phyloP scores from a whole-genome alignment of 2,888 invertebrate species.

The Melitaea athalia region DNA sequence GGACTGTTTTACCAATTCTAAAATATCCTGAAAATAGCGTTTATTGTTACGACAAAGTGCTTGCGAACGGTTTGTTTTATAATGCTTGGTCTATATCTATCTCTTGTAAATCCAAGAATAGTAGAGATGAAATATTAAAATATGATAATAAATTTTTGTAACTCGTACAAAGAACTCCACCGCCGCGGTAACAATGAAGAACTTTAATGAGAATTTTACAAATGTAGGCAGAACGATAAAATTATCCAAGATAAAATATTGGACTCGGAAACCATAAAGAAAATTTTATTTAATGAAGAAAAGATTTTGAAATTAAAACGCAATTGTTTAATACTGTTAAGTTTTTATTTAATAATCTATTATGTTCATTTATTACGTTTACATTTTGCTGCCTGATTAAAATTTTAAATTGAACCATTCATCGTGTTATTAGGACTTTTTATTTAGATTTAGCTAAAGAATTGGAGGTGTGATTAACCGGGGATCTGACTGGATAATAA shows the following conservation, averaged over 20 bases:
- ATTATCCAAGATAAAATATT: conserved; percentile 71
- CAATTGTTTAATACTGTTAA: conserved; percentile 55
- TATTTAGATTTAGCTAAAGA: not conserved
- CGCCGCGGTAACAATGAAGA: conserved; percentile 36
- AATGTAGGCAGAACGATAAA: conserved; percentile 63
- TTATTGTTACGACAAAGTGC: not conserved
- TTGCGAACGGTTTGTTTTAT: not conserved
- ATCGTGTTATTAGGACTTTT: not conserved
- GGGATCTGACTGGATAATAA: not conserved
- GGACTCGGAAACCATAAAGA: conserved; percentile 73
- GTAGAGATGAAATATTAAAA: conserved; percentile 9
- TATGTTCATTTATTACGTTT: conserved; percentile 8
- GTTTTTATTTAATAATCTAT: conserved; percentile 30
- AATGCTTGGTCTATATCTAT: not conserved
- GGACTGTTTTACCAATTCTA: too few species aligned
- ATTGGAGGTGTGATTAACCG: not conserved
- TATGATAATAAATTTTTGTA: conserved; percentile 14
- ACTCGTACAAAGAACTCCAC: conserved; percentile 22
- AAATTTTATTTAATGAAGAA: conserved; percentile 70
- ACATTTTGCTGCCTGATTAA: not conserved
- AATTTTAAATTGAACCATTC: not conserved
- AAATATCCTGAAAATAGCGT: too few species aligned
- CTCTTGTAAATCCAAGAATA: not conserved
- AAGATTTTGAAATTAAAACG: conserved; percentile 61
- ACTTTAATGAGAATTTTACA: conserved; percentile 61